Evolutionary conservation across 2,113 vertebrate species (phyloP).

Genomic region (Diglossa brunneiventris): DNA sequence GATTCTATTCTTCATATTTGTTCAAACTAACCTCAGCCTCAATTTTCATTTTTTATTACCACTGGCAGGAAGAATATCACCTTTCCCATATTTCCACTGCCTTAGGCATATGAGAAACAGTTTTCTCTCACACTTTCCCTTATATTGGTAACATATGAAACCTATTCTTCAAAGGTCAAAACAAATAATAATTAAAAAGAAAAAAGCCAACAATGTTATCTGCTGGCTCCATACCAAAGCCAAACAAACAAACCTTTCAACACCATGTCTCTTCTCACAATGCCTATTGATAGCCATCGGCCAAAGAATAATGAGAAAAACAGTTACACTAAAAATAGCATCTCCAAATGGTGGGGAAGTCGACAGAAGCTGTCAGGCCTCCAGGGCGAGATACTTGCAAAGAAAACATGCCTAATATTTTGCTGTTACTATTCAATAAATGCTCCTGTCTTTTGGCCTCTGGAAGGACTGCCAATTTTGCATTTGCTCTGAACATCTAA

Average conservation of each 20-base stretch:
- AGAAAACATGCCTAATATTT: constrained; percentile 40
- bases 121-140: constrained; percentile 42
- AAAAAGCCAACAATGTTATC: constrained; percentile 54
- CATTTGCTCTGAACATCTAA: constrained; percentile 5
- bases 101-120: neutral
- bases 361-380: constrained; percentile 27
- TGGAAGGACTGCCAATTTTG: neutral
- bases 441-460: neutral
- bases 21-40: neutral
- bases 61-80: neutral
- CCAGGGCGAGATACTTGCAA: constrained; percentile 3
- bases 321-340: constrained; percentile 61
- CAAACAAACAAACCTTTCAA: constrained; percentile 65
- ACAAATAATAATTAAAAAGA: neutral
- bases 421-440: constrained; percentile 1
- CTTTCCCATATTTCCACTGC: neutral
- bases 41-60: neutral
- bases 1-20: neutral
- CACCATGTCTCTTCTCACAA: constrained; percentile 55
- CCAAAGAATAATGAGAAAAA: constrained; percentile 66
- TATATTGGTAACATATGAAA: constrained; percentile 8
- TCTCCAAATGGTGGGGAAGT: constrained; percentile 14
- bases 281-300: constrained; percentile 62
- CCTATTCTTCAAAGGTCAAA: constrained; percentile 30
- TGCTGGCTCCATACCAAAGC: constrained; percentile 58